Base-by-base conservation (phyloP, 2,797 vertebrate genomes). In the Hyperoplus lanceolatus region DNA sequence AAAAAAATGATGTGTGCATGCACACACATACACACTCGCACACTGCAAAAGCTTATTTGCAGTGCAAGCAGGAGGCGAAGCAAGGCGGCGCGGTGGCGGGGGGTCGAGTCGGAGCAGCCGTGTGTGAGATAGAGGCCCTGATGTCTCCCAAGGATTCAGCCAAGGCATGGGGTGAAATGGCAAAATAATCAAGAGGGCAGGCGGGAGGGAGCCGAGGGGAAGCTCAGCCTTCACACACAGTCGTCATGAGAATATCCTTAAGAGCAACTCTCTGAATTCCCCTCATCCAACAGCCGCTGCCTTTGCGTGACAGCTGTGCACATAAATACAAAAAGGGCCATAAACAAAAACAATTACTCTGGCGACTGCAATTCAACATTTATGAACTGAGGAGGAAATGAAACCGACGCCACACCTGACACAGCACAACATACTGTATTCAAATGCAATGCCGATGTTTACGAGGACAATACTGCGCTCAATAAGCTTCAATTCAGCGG, bases 81-180 rank as follows among this genome's bases (percentile, higher is more conserved):
- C 70, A 88, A 73, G 83, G 81, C 64, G 49, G 67, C 4, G 14
- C 46, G 73, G 69, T 73, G 72, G 80, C 48, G 46, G 80, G 84
- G 87, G 84, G 84, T 87, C 69, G 84, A 87, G 78, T 76, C 80
- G 59, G 89, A 84, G 86, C 89, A 90, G 90, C 87, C 81, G 83
- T 83, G 89, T 93, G 89, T 86, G 79, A 94, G 89, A 90, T 90
- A 84, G 88, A 90, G 83, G 79, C 89, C 88, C 90, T 81, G 90
- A 86, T 87, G 91, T 91, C 92, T 91, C 88, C 82, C 78, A 89
- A 93, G 87, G 89, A 89, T 91, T 92, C 82, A 89, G 85, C 77
- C 73, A 29, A 90, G 85, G 83, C 89, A 92, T 69, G 79, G 89
- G 90, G 90, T 85, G 89, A 90, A 91, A 93, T 87, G 87, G 89